A percentile compares a stretch with the other conserved stretches of the same genome.
These are phyloP conservation scores for Caenorhabditis wallacei DNA, from an alignment of 2,888 invertebrate species.

Conservation along the genomic window DNA sequence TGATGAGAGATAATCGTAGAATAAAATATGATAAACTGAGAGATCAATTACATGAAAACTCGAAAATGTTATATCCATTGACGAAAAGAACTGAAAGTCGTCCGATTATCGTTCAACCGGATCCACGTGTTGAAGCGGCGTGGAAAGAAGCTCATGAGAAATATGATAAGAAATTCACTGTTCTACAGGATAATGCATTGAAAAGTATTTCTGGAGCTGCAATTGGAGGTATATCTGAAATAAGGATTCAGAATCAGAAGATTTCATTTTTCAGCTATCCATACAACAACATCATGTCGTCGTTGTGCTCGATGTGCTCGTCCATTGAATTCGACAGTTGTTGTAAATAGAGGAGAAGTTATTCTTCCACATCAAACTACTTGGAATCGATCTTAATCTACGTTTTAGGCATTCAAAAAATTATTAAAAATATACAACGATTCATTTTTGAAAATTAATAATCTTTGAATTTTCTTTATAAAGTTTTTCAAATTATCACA, in stretches of 20 bases:
- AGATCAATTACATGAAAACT: conserved; percentile 69
- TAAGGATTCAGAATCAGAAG: background rate
- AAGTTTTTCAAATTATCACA: background rate
- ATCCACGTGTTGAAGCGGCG: conserved; percentile 68
- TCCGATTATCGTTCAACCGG: conserved; percentile 60
- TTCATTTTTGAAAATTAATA: background rate
- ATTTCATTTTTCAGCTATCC: conserved; percentile 12
- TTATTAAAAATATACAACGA: too few relatives aligned
- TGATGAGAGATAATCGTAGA: conserved; percentile 62
- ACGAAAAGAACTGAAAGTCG: conserved; percentile 40
- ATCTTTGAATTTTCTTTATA: background rate
- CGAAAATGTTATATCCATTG: conserved; percentile 67
- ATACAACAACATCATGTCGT: conserved; percentile 49
- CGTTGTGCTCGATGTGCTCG: conserved; percentile 71
- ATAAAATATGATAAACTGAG: conserved; percentile 66
- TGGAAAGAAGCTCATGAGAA: conserved; percentile 74
- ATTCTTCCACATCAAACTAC: conserved; percentile 44
- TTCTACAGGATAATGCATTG: conserved; percentile 69
- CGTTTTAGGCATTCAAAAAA: background rate
- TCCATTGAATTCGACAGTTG: conserved; percentile 46
- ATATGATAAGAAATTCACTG: conserved; percentile 72
- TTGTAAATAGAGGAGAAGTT: conserved; percentile 49
- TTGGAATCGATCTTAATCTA: conserved; percentile 41
- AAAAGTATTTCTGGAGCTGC: conserved; percentile 69
- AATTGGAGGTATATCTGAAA: conserved; percentile 37